Conservation (phyloP, 2,113 vertebrate genomes). For the Brachyhypopomus gauderio region DNA sequence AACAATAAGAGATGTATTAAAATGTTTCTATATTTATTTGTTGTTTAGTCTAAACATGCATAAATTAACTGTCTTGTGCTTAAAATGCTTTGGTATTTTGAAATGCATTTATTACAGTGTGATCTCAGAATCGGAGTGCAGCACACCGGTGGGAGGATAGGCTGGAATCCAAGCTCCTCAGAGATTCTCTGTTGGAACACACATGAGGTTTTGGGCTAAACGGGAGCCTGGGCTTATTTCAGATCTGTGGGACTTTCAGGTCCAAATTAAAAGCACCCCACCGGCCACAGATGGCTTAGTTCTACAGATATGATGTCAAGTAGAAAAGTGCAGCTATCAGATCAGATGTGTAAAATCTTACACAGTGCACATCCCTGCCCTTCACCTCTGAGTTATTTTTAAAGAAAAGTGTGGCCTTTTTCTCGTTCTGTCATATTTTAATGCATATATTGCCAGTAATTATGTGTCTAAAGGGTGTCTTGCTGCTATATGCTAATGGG, state of each 20-base stretch:
- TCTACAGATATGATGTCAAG: conserved; percentile 21
- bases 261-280: conserved; percentile 50
- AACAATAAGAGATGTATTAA: not conserved
- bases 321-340: conserved; percentile 29
- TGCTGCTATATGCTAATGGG: too few species aligned
- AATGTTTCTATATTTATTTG: not conserved
- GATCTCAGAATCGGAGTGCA: too few species aligned
- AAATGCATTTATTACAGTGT: not conserved
- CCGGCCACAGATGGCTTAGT: conserved; percentile 38
- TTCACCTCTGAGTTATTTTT: too few species aligned
- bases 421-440: not conserved
- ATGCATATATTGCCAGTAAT: too few species aligned
- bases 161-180: not conserved
- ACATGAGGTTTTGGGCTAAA: conserved; percentile 24
- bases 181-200: conserved; percentile 16
- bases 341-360: conserved; percentile 31
- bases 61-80: not conserved
- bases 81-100: not conserved
- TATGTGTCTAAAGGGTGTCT: too few species aligned
- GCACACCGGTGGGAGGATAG: too few species aligned
- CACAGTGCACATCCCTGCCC: not conserved
- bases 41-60: not conserved
- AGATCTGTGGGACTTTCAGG: conserved; percentile 39
- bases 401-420: not conserved
- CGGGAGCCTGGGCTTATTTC: conserved; percentile 25